Percentiles rank a stretch among this genome's conserved stretches.
Conservation (phyloP, 1,140 invertebrate species). For the Leucophenga varia region DNA sequence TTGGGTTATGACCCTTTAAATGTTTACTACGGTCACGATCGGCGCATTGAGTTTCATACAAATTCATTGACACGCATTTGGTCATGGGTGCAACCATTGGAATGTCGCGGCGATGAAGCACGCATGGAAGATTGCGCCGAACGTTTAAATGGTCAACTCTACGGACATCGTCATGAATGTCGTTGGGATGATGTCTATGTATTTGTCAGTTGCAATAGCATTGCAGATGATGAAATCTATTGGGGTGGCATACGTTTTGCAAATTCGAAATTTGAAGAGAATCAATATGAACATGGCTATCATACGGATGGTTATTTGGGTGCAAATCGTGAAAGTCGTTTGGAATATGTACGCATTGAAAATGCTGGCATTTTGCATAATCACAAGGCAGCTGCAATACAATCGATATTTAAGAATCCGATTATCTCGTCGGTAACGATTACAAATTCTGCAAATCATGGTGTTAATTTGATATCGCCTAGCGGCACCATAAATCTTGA, state of each 20-base stretch:
- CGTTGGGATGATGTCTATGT: constrained; percentile 88
- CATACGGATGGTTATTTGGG: constrained; percentile 79
- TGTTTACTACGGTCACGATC: constrained; percentile 79
- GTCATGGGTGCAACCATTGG: constrained; percentile 92
- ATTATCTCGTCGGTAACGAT: constrained; percentile 81
- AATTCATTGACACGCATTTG: constrained; percentile 82
- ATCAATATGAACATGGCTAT: constrained; percentile 76
- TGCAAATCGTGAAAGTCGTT: constrained; percentile 68
- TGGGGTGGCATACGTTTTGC: constrained; percentile 97
- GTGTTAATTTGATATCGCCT: constrained; percentile 88
- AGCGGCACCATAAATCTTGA: constrained; percentile 72
- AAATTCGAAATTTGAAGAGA: constrained; percentile 84
- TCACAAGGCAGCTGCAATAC: constrained; percentile 89
- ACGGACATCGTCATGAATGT: constrained; percentile 80
- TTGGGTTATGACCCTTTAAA: constrained; percentile 89
- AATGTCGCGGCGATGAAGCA: constrained; percentile 82
- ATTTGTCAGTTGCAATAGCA: constrained; percentile 84
- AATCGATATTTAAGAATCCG: constrained; percentile 84
- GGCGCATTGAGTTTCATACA: constrained; percentile 80
- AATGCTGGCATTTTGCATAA: constrained; percentile 97
- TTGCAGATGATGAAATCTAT: constrained; percentile 72
- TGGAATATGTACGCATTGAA: constrained; percentile 84
- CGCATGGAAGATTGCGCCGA: constrained; percentile 85
- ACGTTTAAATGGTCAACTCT: constrained; percentile 84
- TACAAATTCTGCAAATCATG: constrained; percentile 83